A percentile compares a stretch with the other conserved stretches of the same genome.
Conservation (phyloP, 1,140 invertebrate genomes). For the Temnothorax longispinosus region DNA sequence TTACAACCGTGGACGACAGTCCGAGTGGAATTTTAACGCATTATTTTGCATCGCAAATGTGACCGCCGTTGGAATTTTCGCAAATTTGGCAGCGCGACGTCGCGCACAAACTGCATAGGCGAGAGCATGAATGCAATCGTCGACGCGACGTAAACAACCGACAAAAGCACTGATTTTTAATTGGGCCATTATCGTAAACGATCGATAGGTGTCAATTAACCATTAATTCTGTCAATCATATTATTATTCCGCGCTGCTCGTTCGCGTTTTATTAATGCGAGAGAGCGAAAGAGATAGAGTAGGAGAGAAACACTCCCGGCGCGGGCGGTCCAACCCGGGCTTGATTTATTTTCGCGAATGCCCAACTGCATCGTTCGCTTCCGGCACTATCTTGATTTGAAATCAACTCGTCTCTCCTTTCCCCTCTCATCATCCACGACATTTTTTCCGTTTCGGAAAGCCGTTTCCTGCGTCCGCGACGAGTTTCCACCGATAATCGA, state of each 20-base stretch:
- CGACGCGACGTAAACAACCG: constrained; percentile 68
- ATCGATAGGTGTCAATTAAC: constrained; percentile 78
- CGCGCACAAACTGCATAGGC: constrained; percentile 5
- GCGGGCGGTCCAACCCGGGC: constrained; percentile 32
- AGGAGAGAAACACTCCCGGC: constrained; percentile 17
- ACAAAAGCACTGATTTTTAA: constrained; percentile 77
- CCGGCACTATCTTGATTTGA: constrained; percentile 69
- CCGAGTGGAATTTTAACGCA: constrained; percentile 54
- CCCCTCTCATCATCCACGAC: background rate
- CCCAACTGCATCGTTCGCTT: constrained; percentile 66
- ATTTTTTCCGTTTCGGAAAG: constrained; percentile 63
- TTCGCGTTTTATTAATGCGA: constrained; percentile 62
- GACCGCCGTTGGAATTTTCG: constrained; percentile 50
- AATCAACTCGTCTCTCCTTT: constrained; percentile 35
- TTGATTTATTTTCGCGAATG: constrained; percentile 71
- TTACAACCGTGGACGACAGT: constrained; percentile 50
- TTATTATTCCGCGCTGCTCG: constrained; percentile 54
- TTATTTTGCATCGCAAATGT: constrained; percentile 60
- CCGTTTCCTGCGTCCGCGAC: constrained; percentile 4
- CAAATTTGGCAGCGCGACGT: constrained; percentile 39
- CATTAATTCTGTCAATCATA: constrained; percentile 76
- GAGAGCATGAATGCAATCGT: constrained; percentile 36
- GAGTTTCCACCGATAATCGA: constrained; percentile 59
- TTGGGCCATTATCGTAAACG: constrained; percentile 69
- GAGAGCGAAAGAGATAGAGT: background rate